Evolutionary conservation across 2,113 vertebrate genomes (phyloP).

Genomic region (Chroicocephalus ridibundus): DNA sequence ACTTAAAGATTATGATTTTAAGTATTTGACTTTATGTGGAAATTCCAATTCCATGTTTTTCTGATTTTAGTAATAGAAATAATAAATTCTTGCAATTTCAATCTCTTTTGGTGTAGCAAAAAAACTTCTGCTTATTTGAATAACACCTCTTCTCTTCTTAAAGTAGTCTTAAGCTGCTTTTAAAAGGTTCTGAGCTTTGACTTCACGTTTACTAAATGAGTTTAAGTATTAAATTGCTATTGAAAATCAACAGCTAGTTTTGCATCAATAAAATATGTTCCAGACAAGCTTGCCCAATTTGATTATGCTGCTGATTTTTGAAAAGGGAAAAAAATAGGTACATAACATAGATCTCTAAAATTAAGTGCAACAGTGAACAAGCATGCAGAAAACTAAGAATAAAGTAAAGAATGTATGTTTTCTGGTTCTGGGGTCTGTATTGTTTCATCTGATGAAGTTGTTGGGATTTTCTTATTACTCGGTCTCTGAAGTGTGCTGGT

Average conservation of each 20-base stretch:
- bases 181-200: neutral
- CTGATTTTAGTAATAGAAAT: neutral
- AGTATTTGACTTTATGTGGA: neutral
- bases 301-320: neutral
- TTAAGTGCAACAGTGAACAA: neutral
- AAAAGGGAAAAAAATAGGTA: no score
- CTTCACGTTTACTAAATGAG: neutral
- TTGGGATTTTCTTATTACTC: neutral
- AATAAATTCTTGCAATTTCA: neutral
- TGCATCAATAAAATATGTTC: neutral
- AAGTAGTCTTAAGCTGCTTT: neutral
- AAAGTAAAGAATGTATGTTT: rapidly evolving
- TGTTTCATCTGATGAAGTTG: neutral
- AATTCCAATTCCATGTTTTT: neutral
- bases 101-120: neutral
- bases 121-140: neutral
- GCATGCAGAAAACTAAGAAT: neutral
- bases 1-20: neutral
- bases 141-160: neutral
- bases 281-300: neutral
- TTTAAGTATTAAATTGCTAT: neutral
- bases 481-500: neutral
- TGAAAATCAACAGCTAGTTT: neutral
- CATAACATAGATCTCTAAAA: neutral
- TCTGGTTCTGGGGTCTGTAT: neutral